Evolutionary conservation across 2,113 vertebrate species (phyloP).

Genomic region (Fregetta grallaria): DNA sequence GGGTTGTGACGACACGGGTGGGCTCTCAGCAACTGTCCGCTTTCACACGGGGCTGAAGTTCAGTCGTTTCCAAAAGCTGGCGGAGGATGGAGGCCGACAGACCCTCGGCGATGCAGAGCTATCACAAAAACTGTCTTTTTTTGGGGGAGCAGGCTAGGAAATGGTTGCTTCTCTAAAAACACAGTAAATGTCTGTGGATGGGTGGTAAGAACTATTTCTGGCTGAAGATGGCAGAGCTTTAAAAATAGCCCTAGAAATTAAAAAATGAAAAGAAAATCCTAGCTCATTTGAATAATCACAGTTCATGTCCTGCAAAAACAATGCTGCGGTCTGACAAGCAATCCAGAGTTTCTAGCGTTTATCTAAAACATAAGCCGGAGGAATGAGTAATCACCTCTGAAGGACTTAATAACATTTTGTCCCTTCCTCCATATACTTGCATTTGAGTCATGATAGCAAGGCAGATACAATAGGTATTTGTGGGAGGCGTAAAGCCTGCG

Average conservation of each 20-base stretch:
- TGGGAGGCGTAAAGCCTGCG: neutral
- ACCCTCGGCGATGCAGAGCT: accelerated
- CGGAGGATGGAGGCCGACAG: neutral
- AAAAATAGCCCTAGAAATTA: neutral
- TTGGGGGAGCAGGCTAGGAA: neutral
- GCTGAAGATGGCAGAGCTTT: neutral
- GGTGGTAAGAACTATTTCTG: neutral
- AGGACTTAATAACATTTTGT: neutral
- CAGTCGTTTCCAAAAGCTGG: neutral
- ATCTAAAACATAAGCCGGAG: neutral
- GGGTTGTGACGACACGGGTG: accelerated
- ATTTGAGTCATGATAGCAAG: conserved; percentile 2
- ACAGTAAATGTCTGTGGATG: neutral
- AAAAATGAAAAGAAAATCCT: neutral
- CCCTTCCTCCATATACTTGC: neutral
- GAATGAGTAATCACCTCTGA: conserved; percentile 22
- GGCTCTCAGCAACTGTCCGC: neutral
- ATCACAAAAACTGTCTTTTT: neutral
- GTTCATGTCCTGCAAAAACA: neutral
- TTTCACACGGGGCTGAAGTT: neutral
- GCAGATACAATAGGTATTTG: conserved; percentile 7
- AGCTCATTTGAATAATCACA: neutral
- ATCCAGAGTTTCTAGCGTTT: neutral
- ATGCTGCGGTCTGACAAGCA: neutral
- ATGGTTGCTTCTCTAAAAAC: neutral